Conservation (phyloP, 1,140 invertebrate genomes). For the Drosophila grimshawi region DNA sequence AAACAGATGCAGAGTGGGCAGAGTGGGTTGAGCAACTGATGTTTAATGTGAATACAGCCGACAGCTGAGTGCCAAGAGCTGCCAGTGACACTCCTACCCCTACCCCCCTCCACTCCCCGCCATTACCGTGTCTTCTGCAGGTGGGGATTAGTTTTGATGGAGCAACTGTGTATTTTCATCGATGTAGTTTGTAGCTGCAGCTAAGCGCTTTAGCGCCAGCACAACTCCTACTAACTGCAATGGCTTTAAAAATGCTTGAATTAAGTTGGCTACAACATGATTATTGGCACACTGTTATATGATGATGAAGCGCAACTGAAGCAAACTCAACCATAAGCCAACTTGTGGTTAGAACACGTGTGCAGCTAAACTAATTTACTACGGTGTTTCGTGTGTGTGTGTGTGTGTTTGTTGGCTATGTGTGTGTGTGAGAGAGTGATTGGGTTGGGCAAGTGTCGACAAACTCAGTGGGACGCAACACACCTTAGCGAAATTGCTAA, state of each 20-base stretch:
- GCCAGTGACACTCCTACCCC: too few relatives aligned
- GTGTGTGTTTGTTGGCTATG: not conserved
- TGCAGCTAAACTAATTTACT: constrained; percentile 4
- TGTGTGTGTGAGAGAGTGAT: constrained; percentile 10
- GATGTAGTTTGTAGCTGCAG: not conserved
- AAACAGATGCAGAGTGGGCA: not conserved
- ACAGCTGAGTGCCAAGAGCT: not conserved
- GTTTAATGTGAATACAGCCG: not conserved
- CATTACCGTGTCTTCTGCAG: not conserved
- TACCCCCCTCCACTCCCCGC: too few relatives aligned
- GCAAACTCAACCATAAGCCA: constrained; percentile 11
- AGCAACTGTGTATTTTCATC: not conserved
- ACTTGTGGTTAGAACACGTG: constrained; percentile 26
- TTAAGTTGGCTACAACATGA: constrained; percentile 44
- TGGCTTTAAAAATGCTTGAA: constrained; percentile 44
- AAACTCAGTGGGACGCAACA: constrained; percentile 12
- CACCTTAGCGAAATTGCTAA: constrained; percentile 22
- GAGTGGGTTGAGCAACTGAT: not conserved
- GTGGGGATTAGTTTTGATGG: not conserved
- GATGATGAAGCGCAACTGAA: constrained; percentile 4
- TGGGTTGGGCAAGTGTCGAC: not conserved
- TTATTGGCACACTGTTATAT: not conserved
- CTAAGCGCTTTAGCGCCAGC: not conserved
- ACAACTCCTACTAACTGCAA: constrained; percentile 11
- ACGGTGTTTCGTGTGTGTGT: not conserved